Evolutionary conservation across 2,888 invertebrate genomes (phyloP).

Genomic region (Bembecia ichneumoniformis): DNA sequence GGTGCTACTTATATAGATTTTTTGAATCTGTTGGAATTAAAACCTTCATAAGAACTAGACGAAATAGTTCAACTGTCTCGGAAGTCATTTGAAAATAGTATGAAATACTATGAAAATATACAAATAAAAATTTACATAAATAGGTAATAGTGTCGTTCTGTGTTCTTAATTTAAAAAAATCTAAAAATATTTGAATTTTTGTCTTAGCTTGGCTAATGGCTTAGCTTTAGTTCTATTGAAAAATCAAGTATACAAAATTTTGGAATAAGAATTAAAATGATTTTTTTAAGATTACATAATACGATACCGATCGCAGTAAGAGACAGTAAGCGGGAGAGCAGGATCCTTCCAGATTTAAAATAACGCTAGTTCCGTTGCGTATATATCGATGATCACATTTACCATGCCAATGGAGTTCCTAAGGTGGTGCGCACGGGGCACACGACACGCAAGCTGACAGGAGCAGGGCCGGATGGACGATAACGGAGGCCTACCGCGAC

Average conservation of each 20-base stretch:
- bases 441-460: constrained; percentile 21
- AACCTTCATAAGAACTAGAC: neutral
- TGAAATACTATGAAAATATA: too few relatives aligned
- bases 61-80: too few relatives aligned
- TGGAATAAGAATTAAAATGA: too few relatives aligned
- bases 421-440: constrained; percentile 29
- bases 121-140: too few relatives aligned
- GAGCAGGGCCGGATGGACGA: constrained; percentile 29
- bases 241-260: too few relatives aligned
- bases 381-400: constrained; percentile 40
- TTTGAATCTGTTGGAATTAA: neutral
- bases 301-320: constrained; percentile 51
- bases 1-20: constrained; percentile 9
- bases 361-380: constrained; percentile 18
- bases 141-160: too few relatives aligned
- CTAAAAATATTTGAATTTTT: too few relatives aligned
- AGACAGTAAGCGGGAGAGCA: constrained; percentile 44
- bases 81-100: too few relatives aligned
- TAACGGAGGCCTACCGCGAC: constrained; percentile 17
- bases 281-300: constrained; percentile 38
- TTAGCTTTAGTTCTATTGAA: too few relatives aligned
- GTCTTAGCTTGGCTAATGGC: too few relatives aligned
- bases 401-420: constrained; percentile 61
- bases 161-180: too few relatives aligned
- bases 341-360: constrained; percentile 28